These are phyloP conservation scores for Drosophila neocordata DNA, from an alignment of 1,140 invertebrate species.

Conservation along the genomic window DNA sequence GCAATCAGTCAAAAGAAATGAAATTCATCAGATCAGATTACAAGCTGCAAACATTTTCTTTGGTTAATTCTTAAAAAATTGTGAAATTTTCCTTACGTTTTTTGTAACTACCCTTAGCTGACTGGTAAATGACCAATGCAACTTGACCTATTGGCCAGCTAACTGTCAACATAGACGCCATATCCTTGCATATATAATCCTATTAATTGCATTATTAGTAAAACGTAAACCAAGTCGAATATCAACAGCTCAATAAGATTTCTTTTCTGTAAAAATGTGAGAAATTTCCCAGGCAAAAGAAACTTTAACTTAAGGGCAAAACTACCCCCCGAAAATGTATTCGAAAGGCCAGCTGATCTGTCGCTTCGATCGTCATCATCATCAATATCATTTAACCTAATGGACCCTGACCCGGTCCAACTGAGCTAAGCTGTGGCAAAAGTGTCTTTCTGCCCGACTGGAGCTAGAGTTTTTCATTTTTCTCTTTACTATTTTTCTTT, in stretches of 20 bases:
- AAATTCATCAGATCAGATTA: slow-evolving; percentile 26
- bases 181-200: slow-evolving; percentile 69
- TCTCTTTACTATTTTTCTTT: slow-evolving; percentile 49
- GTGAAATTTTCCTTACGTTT: no score
- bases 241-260: slow-evolving; percentile 62
- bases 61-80: no score
- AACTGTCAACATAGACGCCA: slow-evolving; percentile 56
- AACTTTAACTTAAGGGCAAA: slow-evolving; percentile 13
- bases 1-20: slow-evolving; percentile 33
- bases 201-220: slow-evolving; percentile 74
- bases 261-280: slow-evolving; percentile 54
- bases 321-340: slow-evolving; percentile 41
- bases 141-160: slow-evolving; percentile 63
- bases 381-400: slow-evolving; percentile 82
- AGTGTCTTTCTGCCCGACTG: slow-evolving; percentile 72
- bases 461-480: slow-evolving; percentile 19
- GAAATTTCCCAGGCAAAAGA: slow-evolving; percentile 53
- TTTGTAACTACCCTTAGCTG: slow-evolving; percentile 9
- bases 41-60: slow-evolving; percentile 16
- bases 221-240: slow-evolving; percentile 40
- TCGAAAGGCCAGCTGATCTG: slow-evolving; percentile 60
- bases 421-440: slow-evolving; percentile 77
- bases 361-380: slow-evolving; percentile 36
- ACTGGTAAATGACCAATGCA: slow-evolving; percentile 56
- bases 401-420: slow-evolving; percentile 73